phyloP scores from a whole-genome alignment of 2,888 invertebrate species.

The Xestoiulus laeticollis region DNA sequence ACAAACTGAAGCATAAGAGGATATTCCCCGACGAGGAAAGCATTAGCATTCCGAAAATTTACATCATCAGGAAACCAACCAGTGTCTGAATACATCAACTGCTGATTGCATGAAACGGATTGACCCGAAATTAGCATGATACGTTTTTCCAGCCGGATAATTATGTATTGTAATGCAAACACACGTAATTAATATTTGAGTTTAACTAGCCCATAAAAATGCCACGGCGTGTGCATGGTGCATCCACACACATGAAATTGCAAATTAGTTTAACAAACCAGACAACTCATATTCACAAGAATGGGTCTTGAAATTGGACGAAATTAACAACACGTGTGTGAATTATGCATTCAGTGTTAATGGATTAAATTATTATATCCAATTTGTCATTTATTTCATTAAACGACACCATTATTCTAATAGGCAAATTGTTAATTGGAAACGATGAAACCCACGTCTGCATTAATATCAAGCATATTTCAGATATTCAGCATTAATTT shows the following conservation, averaged over 20 bases:
- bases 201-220: not conserved
- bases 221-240: not conserved
- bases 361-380: not conserved
- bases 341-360: not conserved
- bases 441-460: too few species aligned
- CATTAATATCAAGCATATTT: too few species aligned
- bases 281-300: not conserved
- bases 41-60: not conserved
- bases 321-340: not conserved
- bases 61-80: not conserved
- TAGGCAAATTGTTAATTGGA: too few species aligned
- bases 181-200: constrained; percentile 32
- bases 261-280: not conserved
- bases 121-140: not conserved
- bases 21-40: not conserved
- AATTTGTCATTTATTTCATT: not conserved
- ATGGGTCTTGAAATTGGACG: not conserved
- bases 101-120: not conserved
- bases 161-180: not conserved
- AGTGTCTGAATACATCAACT: not conserved
- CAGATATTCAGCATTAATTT: too few species aligned
- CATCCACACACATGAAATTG: not conserved
- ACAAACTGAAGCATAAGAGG: not conserved
- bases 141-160: constrained; percentile 13
- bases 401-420: too few species aligned